A percentile compares a stretch with the other conserved stretches of the same genome.
Conservation (phyloP, 2,113 vertebrate genomes). For the Dolichotis patagonum region DNA sequence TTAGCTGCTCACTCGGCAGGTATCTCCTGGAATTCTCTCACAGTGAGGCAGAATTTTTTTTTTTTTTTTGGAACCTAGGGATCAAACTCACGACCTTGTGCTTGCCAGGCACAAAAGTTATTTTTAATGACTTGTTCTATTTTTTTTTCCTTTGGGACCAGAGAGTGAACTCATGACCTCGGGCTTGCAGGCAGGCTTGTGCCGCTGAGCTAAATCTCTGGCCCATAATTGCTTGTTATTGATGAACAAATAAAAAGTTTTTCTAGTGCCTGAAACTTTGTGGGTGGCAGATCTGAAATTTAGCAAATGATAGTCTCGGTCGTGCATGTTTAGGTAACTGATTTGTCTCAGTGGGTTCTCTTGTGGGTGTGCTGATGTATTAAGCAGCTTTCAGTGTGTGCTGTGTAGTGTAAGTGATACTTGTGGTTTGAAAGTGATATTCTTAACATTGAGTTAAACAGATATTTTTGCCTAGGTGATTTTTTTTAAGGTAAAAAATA, state of each 20-base stretch:
- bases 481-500: neutral
- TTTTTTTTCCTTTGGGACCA: too few relatives aligned
- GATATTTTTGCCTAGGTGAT: neutral
- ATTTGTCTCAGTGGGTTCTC: neutral
- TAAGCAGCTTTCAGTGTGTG: neutral
- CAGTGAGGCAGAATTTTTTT: neutral
- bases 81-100: too few relatives aligned
- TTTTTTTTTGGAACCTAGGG: neutral
- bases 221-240: neutral
- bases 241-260: neutral
- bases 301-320: neutral
- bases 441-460: slow-evolving; percentile 1
- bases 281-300: neutral
- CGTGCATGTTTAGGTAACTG: neutral
- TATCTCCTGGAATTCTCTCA: neutral
- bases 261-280: neutral
- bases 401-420: neutral
- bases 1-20: neutral
- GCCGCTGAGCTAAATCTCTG: too few relatives aligned
- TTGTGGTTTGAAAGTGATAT: slow-evolving; percentile 30
- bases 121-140: too few relatives aligned
- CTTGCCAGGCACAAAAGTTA: too few relatives aligned
- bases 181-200: too few relatives aligned
- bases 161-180: too few relatives aligned
- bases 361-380: neutral